phyloP scores from a whole-genome alignment of 2,888 invertebrate species.

The Melieria picta region DNA sequence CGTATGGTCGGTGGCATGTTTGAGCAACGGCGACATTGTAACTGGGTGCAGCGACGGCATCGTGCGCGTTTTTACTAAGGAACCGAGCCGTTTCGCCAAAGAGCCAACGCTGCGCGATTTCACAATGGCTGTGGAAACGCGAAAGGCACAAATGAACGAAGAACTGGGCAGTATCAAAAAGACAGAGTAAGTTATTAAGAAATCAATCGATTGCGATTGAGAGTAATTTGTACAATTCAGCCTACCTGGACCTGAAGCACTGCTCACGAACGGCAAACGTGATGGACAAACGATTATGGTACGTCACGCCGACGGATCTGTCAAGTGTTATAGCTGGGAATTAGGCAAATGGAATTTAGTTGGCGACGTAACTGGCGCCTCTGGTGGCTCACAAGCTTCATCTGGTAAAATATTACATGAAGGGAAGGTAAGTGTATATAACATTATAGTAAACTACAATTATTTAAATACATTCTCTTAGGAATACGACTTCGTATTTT shows the following conservation, averaged over 20 bases:
- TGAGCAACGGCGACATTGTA: constrained; percentile 89
- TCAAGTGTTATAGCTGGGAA: constrained; percentile 85
- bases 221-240: constrained; percentile 63
- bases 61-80: constrained; percentile 84
- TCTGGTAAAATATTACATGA: constrained; percentile 83
- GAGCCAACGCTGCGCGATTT: constrained; percentile 72
- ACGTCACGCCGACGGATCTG: constrained; percentile 74
- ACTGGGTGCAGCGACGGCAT: constrained; percentile 89
- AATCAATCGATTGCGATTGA: not conserved
- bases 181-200: constrained; percentile 73
- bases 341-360: constrained; percentile 82
- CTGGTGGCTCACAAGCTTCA: constrained; percentile 72
- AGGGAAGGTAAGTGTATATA: constrained; percentile 70
- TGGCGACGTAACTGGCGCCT: constrained; percentile 88
- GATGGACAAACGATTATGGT: constrained; percentile 90
- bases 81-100: constrained; percentile 76
- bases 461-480: constrained; percentile 43
- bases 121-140: constrained; percentile 77
- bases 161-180: constrained; percentile 88
- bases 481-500: constrained; percentile 95
- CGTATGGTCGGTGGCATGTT: constrained; percentile 85
- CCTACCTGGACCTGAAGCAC: constrained; percentile 82
- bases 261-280: constrained; percentile 77
- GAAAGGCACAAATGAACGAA: constrained; percentile 71
- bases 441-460: constrained; percentile 46